phyloP scores from a whole-genome alignment of 2,797 vertebrate species.

The Knipowitschia caucasica region DNA sequence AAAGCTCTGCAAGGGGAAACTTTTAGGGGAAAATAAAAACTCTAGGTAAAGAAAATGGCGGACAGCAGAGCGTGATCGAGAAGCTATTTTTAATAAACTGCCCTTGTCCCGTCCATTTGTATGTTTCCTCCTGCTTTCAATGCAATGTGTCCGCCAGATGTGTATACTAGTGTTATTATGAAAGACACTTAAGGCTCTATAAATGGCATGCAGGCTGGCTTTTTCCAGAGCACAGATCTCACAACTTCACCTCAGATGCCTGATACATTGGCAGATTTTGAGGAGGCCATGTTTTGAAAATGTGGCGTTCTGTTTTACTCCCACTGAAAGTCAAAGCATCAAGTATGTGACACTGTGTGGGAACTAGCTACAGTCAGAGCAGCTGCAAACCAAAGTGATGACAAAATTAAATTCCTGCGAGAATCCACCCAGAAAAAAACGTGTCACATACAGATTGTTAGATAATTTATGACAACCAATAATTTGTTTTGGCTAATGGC shows the following conservation, averaged over 20 bases:
- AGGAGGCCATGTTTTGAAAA: constrained; percentile 39
- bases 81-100: constrained; percentile 65
- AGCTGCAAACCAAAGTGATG: constrained; percentile 40
- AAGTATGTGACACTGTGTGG: constrained; percentile 48
- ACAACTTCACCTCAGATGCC: constrained; percentile 55
- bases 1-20: constrained; percentile 42
- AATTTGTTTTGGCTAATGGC: constrained; percentile 44
- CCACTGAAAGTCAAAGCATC: constrained; percentile 40
- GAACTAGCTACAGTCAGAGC: constrained; percentile 47
- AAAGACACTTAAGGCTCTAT: constrained; percentile 68
- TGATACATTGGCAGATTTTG: constrained; percentile 19
- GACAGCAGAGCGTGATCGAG: constrained; percentile 26
- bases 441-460: constrained; percentile 37
- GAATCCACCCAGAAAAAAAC: constrained; percentile 38
- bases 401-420: constrained; percentile 15
- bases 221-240: constrained; percentile 66
- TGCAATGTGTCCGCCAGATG: constrained; percentile 81
- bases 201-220: constrained; percentile 65
- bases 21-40: constrained; percentile 37
- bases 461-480: constrained; percentile 39
- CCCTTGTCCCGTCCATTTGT: constrained; percentile 60
- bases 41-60: constrained; percentile 42
- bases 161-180: constrained; percentile 74
- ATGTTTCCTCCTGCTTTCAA: constrained; percentile 44
- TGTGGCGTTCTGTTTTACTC: constrained; percentile 39